These are phyloP conservation scores for Emesis furor DNA, from an alignment of 2,888 invertebrate genomes.

Conservation along the genomic window DNA sequence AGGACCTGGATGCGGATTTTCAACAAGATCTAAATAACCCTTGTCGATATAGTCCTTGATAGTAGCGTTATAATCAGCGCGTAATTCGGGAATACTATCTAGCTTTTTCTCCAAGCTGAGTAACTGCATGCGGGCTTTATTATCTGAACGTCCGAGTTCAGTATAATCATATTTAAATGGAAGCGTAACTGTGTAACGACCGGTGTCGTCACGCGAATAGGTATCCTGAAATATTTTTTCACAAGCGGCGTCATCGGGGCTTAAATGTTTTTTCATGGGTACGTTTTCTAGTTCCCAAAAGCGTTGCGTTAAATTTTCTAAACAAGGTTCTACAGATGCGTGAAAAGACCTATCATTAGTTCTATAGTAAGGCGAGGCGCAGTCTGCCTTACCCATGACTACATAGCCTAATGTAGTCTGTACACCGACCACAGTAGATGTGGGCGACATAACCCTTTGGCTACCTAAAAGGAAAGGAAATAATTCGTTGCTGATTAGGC, in stretches of 20 bases:
- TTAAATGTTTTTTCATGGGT: too few relatives aligned
- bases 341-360: too few relatives aligned
- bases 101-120: too few relatives aligned
- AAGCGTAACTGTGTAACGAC: too few relatives aligned
- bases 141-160: too few relatives aligned
- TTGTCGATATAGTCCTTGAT: slow-evolving; percentile 19
- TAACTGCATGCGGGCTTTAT: too few relatives aligned
- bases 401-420: background rate
- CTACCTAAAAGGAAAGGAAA: background rate
- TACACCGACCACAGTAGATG: background rate
- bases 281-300: too few relatives aligned
- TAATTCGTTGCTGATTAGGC: background rate
- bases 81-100: too few relatives aligned
- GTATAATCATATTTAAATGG: too few relatives aligned
- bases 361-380: background rate
- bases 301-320: background rate
- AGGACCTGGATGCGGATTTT: background rate
- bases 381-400: background rate
- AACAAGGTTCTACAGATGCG: slow-evolving; percentile 14
- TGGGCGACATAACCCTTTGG: background rate
- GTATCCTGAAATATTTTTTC: too few relatives aligned
- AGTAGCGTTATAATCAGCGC: slow-evolving; percentile 13
- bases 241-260: too few relatives aligned
- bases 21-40: slow-evolving; percentile 13
- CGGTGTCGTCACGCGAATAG: too few relatives aligned